A percentile compares a stretch with the other conserved stretches of the same genome.
phyloP scores from a whole-genome alignment of 2,797 vertebrate species.

The Microtus californicus region DNA sequence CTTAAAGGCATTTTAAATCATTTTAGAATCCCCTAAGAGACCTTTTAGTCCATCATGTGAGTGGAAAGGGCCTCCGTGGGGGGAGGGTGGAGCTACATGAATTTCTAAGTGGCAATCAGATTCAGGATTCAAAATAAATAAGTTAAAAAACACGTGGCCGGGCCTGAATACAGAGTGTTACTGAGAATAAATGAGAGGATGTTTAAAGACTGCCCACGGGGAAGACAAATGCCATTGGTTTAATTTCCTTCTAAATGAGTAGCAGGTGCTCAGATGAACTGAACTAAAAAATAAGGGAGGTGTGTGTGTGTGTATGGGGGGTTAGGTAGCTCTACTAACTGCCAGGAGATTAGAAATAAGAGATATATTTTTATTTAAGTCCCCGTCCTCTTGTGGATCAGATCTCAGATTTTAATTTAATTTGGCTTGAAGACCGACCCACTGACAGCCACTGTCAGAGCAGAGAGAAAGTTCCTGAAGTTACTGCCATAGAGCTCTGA shows the following conservation, averaged over 20 bases:
- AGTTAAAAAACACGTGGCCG: slow-evolving; percentile 11
- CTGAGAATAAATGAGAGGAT: slow-evolving; percentile 64
- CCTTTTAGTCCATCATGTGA: background rate
- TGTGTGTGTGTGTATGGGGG: background rate
- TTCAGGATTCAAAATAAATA: slow-evolving; percentile 61
- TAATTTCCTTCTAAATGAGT: slow-evolving; percentile 71
- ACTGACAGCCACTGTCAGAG: slow-evolving; percentile 69
- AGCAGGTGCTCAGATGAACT: slow-evolving; percentile 70
- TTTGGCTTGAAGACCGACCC: slow-evolving; percentile 70
- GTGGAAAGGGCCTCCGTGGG: background rate
- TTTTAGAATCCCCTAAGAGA: slow-evolving; percentile 44
- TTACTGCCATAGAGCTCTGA: background rate
- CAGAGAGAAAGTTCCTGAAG: slow-evolving; percentile 46
- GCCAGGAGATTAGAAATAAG: slow-evolving; percentile 68
- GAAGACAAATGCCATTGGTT: slow-evolving; percentile 67
- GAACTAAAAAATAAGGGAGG: slow-evolving; percentile 59
- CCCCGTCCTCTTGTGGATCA: slow-evolving; percentile 48
- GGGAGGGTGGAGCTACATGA: background rate
- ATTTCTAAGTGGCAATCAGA: slow-evolving; percentile 37
- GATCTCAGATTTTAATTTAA: slow-evolving; percentile 76
- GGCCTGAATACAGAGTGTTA: slow-evolving; percentile 56
- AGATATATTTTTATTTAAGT: slow-evolving; percentile 66
- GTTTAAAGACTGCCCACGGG: slow-evolving; percentile 57
- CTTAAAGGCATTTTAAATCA: slow-evolving; percentile 16
- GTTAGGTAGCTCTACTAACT: slow-evolving; percentile 53